Evolutionary conservation across 1,140 invertebrate genomes (phyloP), one percentile per base, ranked within the genome.

Genomic region (Micrasema minimum): DNA sequence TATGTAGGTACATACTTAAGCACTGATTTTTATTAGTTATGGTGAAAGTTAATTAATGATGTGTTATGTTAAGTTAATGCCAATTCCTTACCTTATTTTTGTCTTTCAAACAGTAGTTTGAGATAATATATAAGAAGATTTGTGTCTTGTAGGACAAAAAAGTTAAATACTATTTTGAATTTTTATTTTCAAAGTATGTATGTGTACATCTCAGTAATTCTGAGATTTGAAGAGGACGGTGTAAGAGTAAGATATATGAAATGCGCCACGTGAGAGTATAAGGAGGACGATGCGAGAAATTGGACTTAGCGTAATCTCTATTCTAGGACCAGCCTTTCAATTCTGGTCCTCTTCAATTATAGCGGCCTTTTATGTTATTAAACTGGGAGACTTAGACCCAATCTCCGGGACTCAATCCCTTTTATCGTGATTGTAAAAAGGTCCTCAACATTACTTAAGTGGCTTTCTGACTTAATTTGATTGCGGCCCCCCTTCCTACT

Each of bases 281-380:
- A n/a, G 14, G 45, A 61, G 22, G 37, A 20, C 31, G 57, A 43
- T 22, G 20, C 57, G 57, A 43, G 37, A 43, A 61, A 61, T 61
- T 61, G 57, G 57, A 48, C 61, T 65, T 65, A 65, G 22, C 51
- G 18, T 67, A 67, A 67, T 67, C 66, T 67, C 66, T 57, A 57
- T 53, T 50, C 66, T 55, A 26, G 37, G 43, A 35, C 23, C 50
- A 35, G 48, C 51, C 64, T 51, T 67, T 57, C 66, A 67, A 67
- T 57, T 55, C 45, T 53, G 51, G 66, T 23, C 51, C 46, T 50
- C 46, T 67, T 67, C 66, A 67, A 67, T 67, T 67, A 67, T 67
- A 37, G 50, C 51, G 35, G 66, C 41, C 66, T 55, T 67, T 35
- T 67, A 55, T 67, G 37, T 57, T 67, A 67, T 67, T 53, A 67